A percentile compares a stretch with the other conserved stretches of the same genome.
Evolutionary conservation across 2,113 vertebrate genomes (phyloP).

Genomic region (Lota lota): DNA sequence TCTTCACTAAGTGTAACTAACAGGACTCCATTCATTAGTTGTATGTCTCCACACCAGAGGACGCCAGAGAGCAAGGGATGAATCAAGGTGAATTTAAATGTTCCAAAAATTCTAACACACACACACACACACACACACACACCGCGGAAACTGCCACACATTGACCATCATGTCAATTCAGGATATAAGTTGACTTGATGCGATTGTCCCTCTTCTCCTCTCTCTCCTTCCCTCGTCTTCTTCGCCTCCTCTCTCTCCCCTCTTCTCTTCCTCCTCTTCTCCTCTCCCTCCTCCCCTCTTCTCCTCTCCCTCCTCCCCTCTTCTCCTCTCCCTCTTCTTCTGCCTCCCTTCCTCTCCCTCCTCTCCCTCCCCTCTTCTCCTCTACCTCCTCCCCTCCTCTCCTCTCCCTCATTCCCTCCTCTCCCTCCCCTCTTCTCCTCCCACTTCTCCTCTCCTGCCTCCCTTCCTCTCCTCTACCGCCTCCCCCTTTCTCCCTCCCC

Average conservation of each 20-base stretch:
- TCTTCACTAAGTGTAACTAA: too few species aligned
- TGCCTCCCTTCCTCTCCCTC: neutral
- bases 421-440: neutral
- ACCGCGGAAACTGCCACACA: neutral
- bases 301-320: neutral
- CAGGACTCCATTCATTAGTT: neutral
- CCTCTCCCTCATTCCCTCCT: neutral
- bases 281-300: too few species aligned
- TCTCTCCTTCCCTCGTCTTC: too few species aligned
- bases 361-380: neutral
- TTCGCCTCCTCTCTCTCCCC: too few species aligned
- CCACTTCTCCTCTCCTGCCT: too few species aligned
- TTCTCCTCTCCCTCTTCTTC: conserved; percentile 16
- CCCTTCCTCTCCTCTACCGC: too few species aligned
- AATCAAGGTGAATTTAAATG: too few species aligned
- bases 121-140: conserved; percentile 7
- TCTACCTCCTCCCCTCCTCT: neutral
- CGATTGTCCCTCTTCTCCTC: too few species aligned
- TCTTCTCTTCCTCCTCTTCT: too few species aligned
- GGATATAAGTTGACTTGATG: too few species aligned
- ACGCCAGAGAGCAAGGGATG: too few species aligned
- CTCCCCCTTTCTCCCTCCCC: neutral
- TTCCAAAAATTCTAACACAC: neutral
- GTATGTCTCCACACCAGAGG: too few species aligned
- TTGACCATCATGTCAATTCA: neutral